phyloP scores from a whole-genome alignment of 2,797 vertebrate species.

The Bovichtus variegatus region DNA sequence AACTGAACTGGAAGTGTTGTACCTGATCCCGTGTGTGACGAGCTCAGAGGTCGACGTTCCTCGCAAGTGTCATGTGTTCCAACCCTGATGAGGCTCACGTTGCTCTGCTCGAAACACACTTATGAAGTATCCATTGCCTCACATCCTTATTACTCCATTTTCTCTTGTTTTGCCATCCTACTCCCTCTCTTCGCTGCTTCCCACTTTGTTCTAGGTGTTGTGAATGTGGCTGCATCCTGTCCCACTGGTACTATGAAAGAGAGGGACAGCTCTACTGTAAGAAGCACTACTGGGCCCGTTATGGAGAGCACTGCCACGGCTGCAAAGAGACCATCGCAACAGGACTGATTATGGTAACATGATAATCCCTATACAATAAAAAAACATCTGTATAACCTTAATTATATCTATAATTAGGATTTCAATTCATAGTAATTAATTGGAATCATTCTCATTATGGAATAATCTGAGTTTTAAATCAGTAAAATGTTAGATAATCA shows the following conservation, averaged over 20 bases:
- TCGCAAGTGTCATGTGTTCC: constrained; percentile 35
- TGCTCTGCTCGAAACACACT: constrained; percentile 26
- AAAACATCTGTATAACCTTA: not conserved
- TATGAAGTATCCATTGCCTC: constrained; percentile 9
- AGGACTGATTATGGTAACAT: constrained; percentile 95
- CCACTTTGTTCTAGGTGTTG: constrained; percentile 86
- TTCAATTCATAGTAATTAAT: not conserved
- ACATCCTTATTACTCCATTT: constrained; percentile 9
- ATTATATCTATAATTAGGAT: not conserved
- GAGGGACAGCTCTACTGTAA: constrained; percentile 95
- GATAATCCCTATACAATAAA: not conserved
- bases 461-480: not conserved
- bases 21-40: constrained; percentile 27
- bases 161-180: not conserved
- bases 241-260: constrained; percentile 95
- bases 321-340: constrained; percentile 93
- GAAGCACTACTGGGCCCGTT: constrained; percentile 95
- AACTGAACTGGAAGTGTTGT: constrained; percentile 29
- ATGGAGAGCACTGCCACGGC: constrained; percentile 94
- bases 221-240: constrained; percentile 91
- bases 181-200: not conserved
- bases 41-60: constrained; percentile 36
- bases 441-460: not conserved
- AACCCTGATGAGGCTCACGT: constrained; percentile 38
- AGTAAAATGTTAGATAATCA: not conserved